These are phyloP conservation scores for Eleginops maclovinus DNA, from an alignment of 2,113 vertebrate genomes.

Conservation along the genomic window DNA sequence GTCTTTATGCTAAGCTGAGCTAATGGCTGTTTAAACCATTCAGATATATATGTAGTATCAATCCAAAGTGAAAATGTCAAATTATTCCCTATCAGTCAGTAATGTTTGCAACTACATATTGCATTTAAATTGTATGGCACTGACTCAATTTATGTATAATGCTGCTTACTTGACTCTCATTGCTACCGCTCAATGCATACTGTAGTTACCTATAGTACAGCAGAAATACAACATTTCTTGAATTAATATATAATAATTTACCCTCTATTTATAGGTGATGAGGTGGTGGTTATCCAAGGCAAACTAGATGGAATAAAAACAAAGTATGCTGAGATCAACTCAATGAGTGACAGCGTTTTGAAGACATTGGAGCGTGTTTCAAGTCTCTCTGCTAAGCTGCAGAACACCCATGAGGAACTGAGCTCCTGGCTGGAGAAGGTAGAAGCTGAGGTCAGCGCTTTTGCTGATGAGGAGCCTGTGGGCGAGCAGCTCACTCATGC, in stretches of 20 bases:
- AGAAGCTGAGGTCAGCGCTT: conserved; percentile 86
- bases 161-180: neutral
- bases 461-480: conserved; percentile 82
- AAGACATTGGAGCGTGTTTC: conserved; percentile 90
- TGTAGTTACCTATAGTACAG: neutral
- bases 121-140: neutral
- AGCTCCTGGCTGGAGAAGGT: conserved; percentile 89
- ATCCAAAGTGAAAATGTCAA: neutral
- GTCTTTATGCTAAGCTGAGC: too few species aligned
- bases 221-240: neutral
- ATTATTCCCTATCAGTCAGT: neutral
- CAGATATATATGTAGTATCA: neutral
- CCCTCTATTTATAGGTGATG: conserved; percentile 87
- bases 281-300: conserved; percentile 96
- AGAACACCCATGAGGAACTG: conserved; percentile 86
- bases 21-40: neutral
- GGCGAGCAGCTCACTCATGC: conserved; percentile 86
- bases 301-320: conserved; percentile 96
- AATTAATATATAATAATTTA: neutral
- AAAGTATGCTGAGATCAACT: conserved; percentile 92
- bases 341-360: conserved; percentile 87
- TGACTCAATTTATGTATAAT: neutral
- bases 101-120: neutral
- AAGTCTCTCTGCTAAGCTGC: conserved; percentile 87
- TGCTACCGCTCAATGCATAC: neutral